Base-by-base conservation (phyloP, 2,888 invertebrate genomes). In the Nomada flava region DNA sequence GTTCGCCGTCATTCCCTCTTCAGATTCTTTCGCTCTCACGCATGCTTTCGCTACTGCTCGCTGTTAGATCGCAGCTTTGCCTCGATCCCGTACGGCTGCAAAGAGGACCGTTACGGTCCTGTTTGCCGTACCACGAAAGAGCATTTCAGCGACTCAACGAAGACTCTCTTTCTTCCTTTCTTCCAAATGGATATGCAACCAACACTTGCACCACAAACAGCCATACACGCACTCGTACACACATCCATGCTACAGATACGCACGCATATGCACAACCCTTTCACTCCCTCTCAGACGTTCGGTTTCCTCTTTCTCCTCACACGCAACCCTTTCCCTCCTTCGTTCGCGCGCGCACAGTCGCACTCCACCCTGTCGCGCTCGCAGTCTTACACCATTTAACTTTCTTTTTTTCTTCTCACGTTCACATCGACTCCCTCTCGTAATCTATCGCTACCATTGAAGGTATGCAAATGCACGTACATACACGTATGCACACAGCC, bases 21-120 rank as follows among this genome's bases (percentile, higher is more conserved):
- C 77, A 78, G 82, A 87, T 74, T 85, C 83, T 86, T 83, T 78
- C 86, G 80, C 72, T 86, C 83, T 83, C 85, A 85, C 76, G 76
- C 84, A 86, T 81, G 79, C 83, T 86, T 71, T 88, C 82, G 76
- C 79, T 65, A 77, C 60, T 68, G 71, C 75, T 72, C 73, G 67
- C 75, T 60, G 78, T 77, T 80, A 36, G 77, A 72, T 86, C 84
- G 86, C 77, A 68, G 82, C 83, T 79, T 73, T 75, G 83, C 79
- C 83, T 59, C 83, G 83, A 83, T 79, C 72, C 83, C 72, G 84
- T 80, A 81, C 74, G 77, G 73, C 80, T 59, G 70, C 80, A 72
- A 83, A 72, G 80, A 78, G 84, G 84, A 84, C 84, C 83, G 80
- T 84, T 76, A 83, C 76, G 76, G 75, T 80, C 84, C 78, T 62